phyloP scores from a whole-genome alignment of 1,140 invertebrate species.

The Zaprionus ghesquierei region DNA sequence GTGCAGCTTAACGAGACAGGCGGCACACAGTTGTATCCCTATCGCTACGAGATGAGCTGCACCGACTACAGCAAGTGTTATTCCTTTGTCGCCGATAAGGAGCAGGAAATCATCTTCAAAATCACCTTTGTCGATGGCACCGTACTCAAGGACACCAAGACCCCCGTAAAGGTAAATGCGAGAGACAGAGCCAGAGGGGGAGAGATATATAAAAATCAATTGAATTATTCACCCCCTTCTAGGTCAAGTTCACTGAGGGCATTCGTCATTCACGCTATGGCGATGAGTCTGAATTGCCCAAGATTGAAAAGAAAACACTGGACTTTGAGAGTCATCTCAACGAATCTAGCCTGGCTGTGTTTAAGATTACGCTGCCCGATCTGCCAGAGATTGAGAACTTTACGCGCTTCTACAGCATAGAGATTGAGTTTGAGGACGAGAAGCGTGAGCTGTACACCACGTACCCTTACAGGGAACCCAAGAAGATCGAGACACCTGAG shows the following conservation, averaged over 20 bases:
- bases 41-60: conserved; percentile 92
- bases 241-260: conserved; percentile 84
- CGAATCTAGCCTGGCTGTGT: conserved; percentile 56
- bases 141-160: conserved; percentile 59
- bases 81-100: conserved; percentile 94
- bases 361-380: conserved; percentile 61
- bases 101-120: conserved; percentile 86
- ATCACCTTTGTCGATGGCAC: conserved; percentile 61
- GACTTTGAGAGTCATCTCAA: conserved; percentile 67
- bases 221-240: background rate
- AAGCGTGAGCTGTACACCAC: conserved; percentile 56
- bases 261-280: conserved; percentile 71
- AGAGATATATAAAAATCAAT: background rate
- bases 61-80: conserved; percentile 88
- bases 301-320: conserved; percentile 42
- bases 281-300: conserved; percentile 35
- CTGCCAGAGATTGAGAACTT: conserved; percentile 64
- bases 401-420: conserved; percentile 62
- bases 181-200: background rate
- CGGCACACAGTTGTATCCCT: conserved; percentile 89
- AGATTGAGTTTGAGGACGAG: conserved; percentile 56
- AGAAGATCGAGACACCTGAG: conserved; percentile 42
- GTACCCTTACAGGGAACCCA: conserved; percentile 71
- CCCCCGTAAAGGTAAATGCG: conserved; percentile 84
- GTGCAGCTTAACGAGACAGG: conserved; percentile 90